These are phyloP conservation scores for Brachyptera risi DNA, from an alignment of 2,888 invertebrate species.

Conservation along the genomic window DNA sequence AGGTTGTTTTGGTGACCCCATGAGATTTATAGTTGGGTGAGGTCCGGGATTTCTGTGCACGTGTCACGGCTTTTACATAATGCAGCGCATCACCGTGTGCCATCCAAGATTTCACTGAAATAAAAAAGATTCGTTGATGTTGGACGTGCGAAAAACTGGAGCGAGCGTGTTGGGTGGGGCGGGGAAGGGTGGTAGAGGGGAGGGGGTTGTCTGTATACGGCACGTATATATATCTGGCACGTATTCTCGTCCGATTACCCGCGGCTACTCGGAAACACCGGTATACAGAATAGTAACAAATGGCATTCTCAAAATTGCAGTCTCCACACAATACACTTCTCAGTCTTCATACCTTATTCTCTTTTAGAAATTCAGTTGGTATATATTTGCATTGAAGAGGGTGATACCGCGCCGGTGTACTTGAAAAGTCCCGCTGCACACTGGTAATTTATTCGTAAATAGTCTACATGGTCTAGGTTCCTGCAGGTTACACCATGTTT, in stretches of 20 bases:
- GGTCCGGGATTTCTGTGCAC: background rate
- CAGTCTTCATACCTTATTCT: background rate
- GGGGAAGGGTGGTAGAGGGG: too few relatives aligned
- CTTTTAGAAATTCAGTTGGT: background rate
- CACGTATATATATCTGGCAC: too few relatives aligned
- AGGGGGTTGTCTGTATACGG: too few relatives aligned
- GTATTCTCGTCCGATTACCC: background rate
- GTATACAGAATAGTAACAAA: slow-evolving; percentile 1
- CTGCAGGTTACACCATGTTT: background rate
- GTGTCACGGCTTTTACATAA: slow-evolving; percentile 7
- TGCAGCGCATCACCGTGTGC: too few relatives aligned
- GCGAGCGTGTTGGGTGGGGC: too few relatives aligned
- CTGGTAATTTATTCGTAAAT: background rate
- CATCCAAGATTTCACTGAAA: too few relatives aligned
- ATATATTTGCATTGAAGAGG: slow-evolving; percentile 9
- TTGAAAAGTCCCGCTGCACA: background rate
- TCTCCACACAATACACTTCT: background rate
- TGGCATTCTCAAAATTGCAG: slow-evolving; percentile 1
- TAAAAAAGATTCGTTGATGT: too few relatives aligned
- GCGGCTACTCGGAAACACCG: too few relatives aligned
- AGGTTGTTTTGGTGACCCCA: background rate
- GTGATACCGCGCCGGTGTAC: background rate
- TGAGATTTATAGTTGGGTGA: slow-evolving; percentile 11
- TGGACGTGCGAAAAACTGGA: too few relatives aligned
- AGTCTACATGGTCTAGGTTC: background rate